Evolutionary conservation across 2,797 vertebrate species (phyloP).

Genomic region (Aulostomus chinensis): DNA sequence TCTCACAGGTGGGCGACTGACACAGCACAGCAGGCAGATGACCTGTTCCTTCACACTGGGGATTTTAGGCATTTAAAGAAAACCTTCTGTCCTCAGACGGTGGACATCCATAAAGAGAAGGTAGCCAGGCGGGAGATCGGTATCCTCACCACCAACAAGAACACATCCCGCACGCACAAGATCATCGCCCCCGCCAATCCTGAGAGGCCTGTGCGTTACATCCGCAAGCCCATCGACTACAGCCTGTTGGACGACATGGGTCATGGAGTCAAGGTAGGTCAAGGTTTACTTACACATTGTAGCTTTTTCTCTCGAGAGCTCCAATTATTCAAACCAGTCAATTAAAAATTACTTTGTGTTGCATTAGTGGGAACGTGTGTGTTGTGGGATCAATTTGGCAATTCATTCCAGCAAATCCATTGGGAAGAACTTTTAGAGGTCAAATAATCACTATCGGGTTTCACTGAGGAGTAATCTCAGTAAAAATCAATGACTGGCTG

Average conservation of each 20-base stretch:
- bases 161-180: constrained; percentile 99
- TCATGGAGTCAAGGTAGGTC: constrained; percentile 96
- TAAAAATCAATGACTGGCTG: constrained; percentile 45
- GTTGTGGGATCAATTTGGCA: background rate
- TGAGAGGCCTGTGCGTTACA: constrained; percentile 98
- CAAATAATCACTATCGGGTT: constrained; percentile 24
- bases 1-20: constrained; percentile 86
- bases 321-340: no score
- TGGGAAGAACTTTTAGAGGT: constrained; percentile 31
- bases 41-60: background rate
- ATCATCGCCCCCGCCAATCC: constrained; percentile 98
- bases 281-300: no score
- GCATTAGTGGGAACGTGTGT: background rate
- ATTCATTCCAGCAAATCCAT: background rate
- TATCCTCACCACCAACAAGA: constrained; percentile 99
- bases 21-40: constrained; percentile 7
- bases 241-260: constrained; percentile 98
- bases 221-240: constrained; percentile 98
- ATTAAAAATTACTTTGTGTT: no score
- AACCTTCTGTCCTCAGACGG: constrained; percentile 81
- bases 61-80: background rate
- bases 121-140: constrained; percentile 98
- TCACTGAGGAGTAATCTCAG: constrained; percentile 28
- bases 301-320: no score
- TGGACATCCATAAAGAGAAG: constrained; percentile 99